Evolutionary conservation across 2,888 invertebrate species (phyloP), one percentile per base, ranked within the genome.

Genomic region (Noctua janthina): DNA sequence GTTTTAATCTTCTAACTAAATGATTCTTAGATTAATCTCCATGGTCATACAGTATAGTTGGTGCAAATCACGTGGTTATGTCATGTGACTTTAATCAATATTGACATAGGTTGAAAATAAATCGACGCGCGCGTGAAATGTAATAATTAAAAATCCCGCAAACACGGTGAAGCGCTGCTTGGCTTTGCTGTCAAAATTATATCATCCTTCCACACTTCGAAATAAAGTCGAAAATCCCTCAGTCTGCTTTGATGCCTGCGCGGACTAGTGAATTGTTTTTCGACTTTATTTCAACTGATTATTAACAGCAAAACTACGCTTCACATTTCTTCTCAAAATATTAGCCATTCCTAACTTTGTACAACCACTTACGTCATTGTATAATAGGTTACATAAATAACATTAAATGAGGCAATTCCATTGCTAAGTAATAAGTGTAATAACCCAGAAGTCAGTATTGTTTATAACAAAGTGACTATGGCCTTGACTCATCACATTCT

Each of bases 401-500:
- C 56, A 74, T 68, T 68, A 2, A 59, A 51, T 67, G 67, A 68
- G 20, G 67, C 8, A 67, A 43, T 67, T 71, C 62, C 5, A 35
- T 76, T 73, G n/a, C 46, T 51, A n/a, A 10, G 0, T 56, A 77
- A 46, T 43, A 43, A 43, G 43, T 7, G 43, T 43, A 43, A 43
- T 67, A 51, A 49, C 43, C 29, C 51, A 76, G 76, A 73, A 77
- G 88, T 88, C 77, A 66, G 86, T 75, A 23, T 76, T 82, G 86
- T 87, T 82, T 76, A 82, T 66, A 72, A 49, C 35, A 73, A 59
- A 86, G 20, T 43, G 46, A 76, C 15, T 86, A 83, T 81, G 81
- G 87, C 84, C 89, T 83, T 86, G 79, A 81, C 82, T 83, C 82
- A 88, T 70, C 46, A 51, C 79, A 77, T 75, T 84, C 81, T 92